Base-by-base conservation (phyloP, 53 echinoderm and acorn worm species). In the Stichopus horrens region DNA sequence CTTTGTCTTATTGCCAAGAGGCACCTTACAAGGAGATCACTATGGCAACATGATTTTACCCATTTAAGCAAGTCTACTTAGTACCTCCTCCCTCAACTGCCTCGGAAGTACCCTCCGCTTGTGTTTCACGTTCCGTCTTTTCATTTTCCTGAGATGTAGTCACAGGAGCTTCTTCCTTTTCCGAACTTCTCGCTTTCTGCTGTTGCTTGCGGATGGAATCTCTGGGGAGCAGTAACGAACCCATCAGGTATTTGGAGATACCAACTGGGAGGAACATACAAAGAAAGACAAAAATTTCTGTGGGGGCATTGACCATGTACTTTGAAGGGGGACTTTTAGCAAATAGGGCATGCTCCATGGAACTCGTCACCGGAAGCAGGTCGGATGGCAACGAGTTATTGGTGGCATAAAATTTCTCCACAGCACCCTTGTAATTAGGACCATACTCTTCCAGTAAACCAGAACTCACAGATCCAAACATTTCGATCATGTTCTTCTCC, bases 331-430 rank as follows among this genome's bases (percentile, higher is more conserved):
- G 93, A 51, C 92, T 92, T 65, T 91, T 95, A 55, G 96, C 92
- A 86, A 96, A 91, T 52, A 96, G 92, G 53, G 96, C 96, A 78
- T 96, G 94, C 65, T 89, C 91, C 53, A 95, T 87, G 6, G 94
- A 88, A n/a, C 75, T 81, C 56, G 54, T 37, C 20, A 79, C 54
- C n/a, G 56, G 74, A 73, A 57, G 14, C 55, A 74, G 74, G 54
- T 55, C 74, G 19, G 71, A 71, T 71, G 71, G 18, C 71, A 71
- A 18, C 18, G 71, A 59, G 59, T 59, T 18, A 5, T 13, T 16
- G 71, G 18, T 4, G 18, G 16, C 4, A 19, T 71, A 37, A 37
- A 37, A 37, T 20, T 71, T 71, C 71, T n/a, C 19, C n/a, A 16
- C 18, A 0, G 16, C 56, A 81, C 20, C 81, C 20, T 81, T 81